Percentiles rank a stretch among this genome's conserved stretches.
Evolutionary conservation across 2,113 vertebrate species (phyloP).

Genomic region (rabbit (Oryctolagus cuniculus)): DNA sequence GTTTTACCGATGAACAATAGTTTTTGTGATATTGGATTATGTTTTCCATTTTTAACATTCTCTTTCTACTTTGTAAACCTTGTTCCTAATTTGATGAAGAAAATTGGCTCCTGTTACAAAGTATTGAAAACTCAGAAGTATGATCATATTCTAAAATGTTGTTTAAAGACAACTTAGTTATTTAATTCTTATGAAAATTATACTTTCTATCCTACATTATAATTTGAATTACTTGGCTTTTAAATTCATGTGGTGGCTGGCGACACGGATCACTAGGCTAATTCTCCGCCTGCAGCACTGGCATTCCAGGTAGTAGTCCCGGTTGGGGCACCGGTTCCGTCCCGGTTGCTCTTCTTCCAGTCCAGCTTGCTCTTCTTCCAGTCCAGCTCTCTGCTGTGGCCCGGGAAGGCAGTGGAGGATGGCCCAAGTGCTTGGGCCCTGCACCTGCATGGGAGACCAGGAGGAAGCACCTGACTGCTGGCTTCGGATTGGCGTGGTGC

Average conservation of each 20-base stretch:
- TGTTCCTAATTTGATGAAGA: conserved; percentile 44
- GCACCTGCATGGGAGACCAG: no score
- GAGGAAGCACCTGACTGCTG: no score
- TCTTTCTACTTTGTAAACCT: conserved; percentile 40
- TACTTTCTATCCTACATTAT: background rate
- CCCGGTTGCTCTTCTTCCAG: no score
- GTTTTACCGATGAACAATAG: background rate
- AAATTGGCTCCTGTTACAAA: conserved; percentile 37
- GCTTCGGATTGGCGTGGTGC: no score
- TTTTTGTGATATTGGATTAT: conserved; percentile 25
- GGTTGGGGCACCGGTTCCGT: no score
- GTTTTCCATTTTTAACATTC: conserved; percentile 37
- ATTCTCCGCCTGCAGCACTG: no score
- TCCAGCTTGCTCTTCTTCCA: no score
- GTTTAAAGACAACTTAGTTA: conserved; percentile 60
- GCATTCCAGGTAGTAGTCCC: no score
- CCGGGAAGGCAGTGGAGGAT: no score
- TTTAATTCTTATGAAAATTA: conserved; percentile 16
- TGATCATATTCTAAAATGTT: conserved; percentile 25
- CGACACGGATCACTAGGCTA: no score
- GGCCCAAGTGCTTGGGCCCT: no score
- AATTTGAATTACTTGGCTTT: conserved; percentile 46
- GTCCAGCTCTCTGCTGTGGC: no score
- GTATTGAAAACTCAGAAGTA: background rate
- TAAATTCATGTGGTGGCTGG: background rate